Evolutionary conservation across 64 coral and sea anemone species (phyloP), one percentile per base, ranked within the genome.

Genomic region (Dendronephthya gigantea): DNA sequence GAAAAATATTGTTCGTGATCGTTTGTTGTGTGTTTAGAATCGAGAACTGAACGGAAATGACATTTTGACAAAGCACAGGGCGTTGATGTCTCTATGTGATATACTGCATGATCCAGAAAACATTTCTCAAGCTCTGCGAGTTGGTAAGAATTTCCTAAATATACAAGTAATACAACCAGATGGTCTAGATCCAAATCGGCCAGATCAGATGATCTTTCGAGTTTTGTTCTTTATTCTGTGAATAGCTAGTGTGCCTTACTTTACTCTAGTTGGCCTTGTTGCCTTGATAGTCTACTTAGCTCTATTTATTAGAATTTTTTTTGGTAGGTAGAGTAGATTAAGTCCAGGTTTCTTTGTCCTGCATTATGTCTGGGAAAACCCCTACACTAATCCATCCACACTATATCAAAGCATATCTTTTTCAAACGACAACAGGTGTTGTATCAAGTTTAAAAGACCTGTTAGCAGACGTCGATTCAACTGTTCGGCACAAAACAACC

Each of bases 41-140:
- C 87, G 87, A 39, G 94, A 98, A 40, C 58, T 98, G 23, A 93
- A 89, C 41, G 90, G 90, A 62, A 15, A 83, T 34, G 94, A 93
- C 33, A 82, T 98, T 19, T 85, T 90, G 79, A 93, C 89, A 39
- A 70, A 89, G 4, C 94, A 98, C 37, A 91, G 91, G 86, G 94
- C 94, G 31, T 82, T 98, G 70, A 98, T 98, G 94, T 83, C 92
- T 12, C 82, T 98, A 19, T 91, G 94, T 81, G 94, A 98, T 90
- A 87, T 93, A 55, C 89, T 98, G 92, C 94, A 98, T 52, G 91
- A 98, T 82, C 92, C 94, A 49, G 94, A 98, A 65, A 82, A 93
- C 30, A 93, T 98, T 65, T 91, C 86, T 84, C 91, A 93, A 70
- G 92, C 89, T 69, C 84, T 98, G 14, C 84, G 92, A 85, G 92